These are phyloP conservation scores for Paramacrobiotus metropolitanus DNA, from an alignment of 1,140 invertebrate genomes.

Conservation along the genomic window DNA sequence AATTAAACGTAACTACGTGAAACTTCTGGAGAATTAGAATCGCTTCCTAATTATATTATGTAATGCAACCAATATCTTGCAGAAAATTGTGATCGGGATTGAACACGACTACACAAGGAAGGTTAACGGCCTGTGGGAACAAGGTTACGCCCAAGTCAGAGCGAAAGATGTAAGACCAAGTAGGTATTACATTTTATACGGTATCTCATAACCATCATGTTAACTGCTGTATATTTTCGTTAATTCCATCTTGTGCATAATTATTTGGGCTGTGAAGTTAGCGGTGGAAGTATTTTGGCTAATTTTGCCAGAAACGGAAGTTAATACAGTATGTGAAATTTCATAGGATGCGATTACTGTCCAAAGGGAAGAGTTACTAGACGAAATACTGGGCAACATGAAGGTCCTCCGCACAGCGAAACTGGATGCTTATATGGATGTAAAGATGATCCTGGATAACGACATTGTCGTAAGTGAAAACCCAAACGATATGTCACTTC, in stretches of 20 bases:
- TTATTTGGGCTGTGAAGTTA: background rate
- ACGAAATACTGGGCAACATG: conserved; percentile 1
- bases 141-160: background rate
- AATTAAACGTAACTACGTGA: background rate
- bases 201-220: too few species aligned
- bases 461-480: background rate
- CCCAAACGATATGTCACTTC: too few species aligned
- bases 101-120: background rate
- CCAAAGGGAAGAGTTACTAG: background rate
- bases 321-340: too few species aligned
- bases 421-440: background rate
- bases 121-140: background rate
- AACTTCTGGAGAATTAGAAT: too few species aligned
- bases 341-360: background rate
- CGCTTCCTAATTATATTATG: too few species aligned
- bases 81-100: background rate
- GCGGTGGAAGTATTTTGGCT: background rate
- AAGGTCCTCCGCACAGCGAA: background rate
- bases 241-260: background rate
- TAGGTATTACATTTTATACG: too few species aligned
- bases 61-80: too few species aligned
- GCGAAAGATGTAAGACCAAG: background rate
- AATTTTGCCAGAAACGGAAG: too few species aligned
- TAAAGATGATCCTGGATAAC: background rate
- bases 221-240: too few species aligned